Percentiles rank a stretch among this genome's conserved stretches.
Evolutionary conservation across 2,888 invertebrate genomes (phyloP).

Genomic region (Macropis europaea): DNA sequence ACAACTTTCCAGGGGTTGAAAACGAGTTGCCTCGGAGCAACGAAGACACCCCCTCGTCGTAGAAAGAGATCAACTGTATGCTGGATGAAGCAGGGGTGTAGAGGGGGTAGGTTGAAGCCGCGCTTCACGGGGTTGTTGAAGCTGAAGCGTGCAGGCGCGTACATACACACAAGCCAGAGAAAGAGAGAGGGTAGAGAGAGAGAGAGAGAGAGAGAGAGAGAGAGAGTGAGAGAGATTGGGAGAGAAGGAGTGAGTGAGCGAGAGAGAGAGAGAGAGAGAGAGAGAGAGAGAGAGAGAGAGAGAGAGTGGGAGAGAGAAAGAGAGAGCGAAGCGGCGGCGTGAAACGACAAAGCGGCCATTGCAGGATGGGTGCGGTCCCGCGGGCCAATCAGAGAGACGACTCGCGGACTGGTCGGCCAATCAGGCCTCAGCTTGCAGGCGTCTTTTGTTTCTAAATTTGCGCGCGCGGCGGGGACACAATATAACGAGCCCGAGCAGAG

Average conservation of each 20-base stretch:
- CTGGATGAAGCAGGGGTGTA: constrained; percentile 30
- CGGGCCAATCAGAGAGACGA: constrained; percentile 77
- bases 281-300: constrained; percentile 10
- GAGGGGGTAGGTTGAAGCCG: constrained; percentile 45
- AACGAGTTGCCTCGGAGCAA: too few relatives aligned
- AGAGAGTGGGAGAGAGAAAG: constrained; percentile 47
- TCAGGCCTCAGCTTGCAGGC: constrained; percentile 73
- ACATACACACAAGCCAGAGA: constrained; percentile 39
- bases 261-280: constrained; percentile 14
- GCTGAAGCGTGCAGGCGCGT: constrained; percentile 65
- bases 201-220: constrained; percentile 10
- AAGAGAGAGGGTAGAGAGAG: constrained; percentile 13
- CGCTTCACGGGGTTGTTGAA: constrained; percentile 63
- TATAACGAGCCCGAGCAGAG: constrained; percentile 72
- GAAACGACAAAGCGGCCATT: constrained; percentile 79
- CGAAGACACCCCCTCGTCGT: too few relatives aligned
- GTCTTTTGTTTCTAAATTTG: constrained; percentile 78
- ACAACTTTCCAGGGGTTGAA: too few relatives aligned
- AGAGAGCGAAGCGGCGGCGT: constrained; percentile 50
- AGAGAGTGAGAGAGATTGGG: constrained; percentile 18
- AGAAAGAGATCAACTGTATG: constrained; percentile 34
- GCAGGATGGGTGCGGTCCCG: constrained; percentile 79
- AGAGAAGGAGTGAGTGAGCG: constrained; percentile 7
- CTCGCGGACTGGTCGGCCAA: constrained; percentile 76
- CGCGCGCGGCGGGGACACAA: constrained; percentile 74